Base-by-base conservation (phyloP, 2,888 invertebrate genomes). In the Caenorhabditis doughertyi region DNA sequence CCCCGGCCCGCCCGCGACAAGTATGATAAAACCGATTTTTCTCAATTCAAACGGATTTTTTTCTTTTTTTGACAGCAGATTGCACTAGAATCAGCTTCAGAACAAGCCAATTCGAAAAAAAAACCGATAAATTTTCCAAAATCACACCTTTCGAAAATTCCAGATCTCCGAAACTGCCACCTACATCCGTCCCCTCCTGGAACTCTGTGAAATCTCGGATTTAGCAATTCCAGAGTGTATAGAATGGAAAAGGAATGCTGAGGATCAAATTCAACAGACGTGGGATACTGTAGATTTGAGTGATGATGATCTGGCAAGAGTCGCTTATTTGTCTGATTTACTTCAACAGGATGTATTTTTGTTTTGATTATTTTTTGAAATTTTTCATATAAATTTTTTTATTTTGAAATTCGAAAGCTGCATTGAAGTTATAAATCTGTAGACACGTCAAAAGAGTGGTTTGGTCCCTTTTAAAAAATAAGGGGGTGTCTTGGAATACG, bases 221-320 rank as follows among this genome's bases (percentile, higher is more conserved):
- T 62, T 86, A 21, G 76, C 81, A 21, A 81, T 86, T 60, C 83
- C 84, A 25, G 86, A 86, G 42, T 84, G 84, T 49, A 86, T 86
- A n/a, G 84, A 83, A 56, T 86, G 83, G 81, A 86, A 86, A 39
- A 27, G 86, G 23, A 71, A 58, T 13, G 64, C 64, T 4, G 86
- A 86, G 9, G 55, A 67, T 0, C 27, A 39, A 0, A 68, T 85
- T 32, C 35, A 67, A 53, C 56, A 51, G 11, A 53, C 80, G 1
- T 84, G 76, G 60, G 68, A 81, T 35, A 65, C 74, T 11, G 76
- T 81, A 13, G 56, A 83, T 23, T 49, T 85, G 8, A 44, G 64
- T n/a, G 42, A 60, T 9, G 83, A 83, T 13, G 74, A 83, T 21
- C 29, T 65, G 16, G 60, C 60, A 53, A 62, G 85, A 49, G 64